These are phyloP conservation scores for Patella depressa DNA, from an alignment of 2,888 invertebrate genomes.

Conservation along the genomic window DNA sequence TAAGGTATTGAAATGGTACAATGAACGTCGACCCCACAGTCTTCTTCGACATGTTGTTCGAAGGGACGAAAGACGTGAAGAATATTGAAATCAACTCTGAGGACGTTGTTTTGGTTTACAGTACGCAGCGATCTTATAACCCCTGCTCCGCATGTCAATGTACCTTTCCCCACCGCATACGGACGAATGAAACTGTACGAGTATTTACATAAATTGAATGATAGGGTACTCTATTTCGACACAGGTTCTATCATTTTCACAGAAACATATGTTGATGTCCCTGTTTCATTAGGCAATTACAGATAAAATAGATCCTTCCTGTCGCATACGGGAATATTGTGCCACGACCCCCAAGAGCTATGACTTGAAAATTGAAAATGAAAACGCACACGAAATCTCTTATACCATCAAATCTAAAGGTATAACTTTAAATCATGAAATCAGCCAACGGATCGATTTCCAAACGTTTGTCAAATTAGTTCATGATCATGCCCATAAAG, in stretches of 20 bases:
- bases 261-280: slow-evolving; percentile 13
- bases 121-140: too few species aligned
- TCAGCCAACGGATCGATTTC: too few species aligned
- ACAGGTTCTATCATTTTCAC: slow-evolving; percentile 67
- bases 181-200: slow-evolving; percentile 63
- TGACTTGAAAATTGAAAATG: slow-evolving; percentile 21
- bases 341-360: slow-evolving; percentile 33
- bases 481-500: too few species aligned
- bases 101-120: not conserved
- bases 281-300: slow-evolving; percentile 28
- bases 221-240: slow-evolving; percentile 65
- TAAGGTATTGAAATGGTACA: not conserved
- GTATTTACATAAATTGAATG: slow-evolving; percentile 57
- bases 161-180: slow-evolving; percentile 60
- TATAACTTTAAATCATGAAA: slow-evolving; percentile 17
- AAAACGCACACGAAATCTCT: not conserved
- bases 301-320: slow-evolving; percentile 39
- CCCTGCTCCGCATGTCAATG: not conserved
- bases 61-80: not conserved
- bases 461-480: too few species aligned
- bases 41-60: not conserved
- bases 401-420: slow-evolving; percentile 31
- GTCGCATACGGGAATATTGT: slow-evolving; percentile 47
- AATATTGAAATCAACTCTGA: not conserved
- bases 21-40: not conserved